Conservation (phyloP, 1,140 invertebrate genomes). For the Goniozus legneri region DNA sequence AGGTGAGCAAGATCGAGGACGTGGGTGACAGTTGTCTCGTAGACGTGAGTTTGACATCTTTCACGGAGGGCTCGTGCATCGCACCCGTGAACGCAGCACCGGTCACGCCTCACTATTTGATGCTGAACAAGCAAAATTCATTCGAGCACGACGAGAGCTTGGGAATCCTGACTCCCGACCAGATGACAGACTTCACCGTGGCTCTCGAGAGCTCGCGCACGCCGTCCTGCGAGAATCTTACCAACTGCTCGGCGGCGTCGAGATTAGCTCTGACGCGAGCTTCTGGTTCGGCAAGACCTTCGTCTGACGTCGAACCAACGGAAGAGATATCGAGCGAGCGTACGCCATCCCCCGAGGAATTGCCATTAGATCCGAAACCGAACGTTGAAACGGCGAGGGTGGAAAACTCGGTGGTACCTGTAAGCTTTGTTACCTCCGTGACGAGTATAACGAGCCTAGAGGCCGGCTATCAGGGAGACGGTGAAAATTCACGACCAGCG, state of each 20-base stretch:
- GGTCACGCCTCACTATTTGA: conserved; percentile 39
- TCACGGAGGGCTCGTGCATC: conserved; percentile 25
- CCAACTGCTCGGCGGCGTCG: conserved; percentile 30
- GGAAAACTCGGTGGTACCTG: conserved; percentile 38
- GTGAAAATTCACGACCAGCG: conserved; percentile 75
- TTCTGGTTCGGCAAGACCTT: conserved; percentile 28
- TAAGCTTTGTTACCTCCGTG: conserved; percentile 77
- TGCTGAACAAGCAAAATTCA: conserved; percentile 69
- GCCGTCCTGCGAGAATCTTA: conserved; percentile 54
- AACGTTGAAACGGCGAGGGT: conserved; percentile 14
- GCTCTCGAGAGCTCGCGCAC: conserved; percentile 58
- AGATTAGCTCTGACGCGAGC: conserved; percentile 26
- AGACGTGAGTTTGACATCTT: conserved; percentile 26
- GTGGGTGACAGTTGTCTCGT: conserved; percentile 31
- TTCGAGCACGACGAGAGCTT: conserved; percentile 75
- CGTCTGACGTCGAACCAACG: conserved; percentile 37
- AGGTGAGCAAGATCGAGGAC: conserved; percentile 37
- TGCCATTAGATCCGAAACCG: conserved; percentile 68
- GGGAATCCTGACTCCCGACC: conserved; percentile 80
- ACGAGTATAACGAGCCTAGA: conserved; percentile 83
- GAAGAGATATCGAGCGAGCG: conserved; percentile 57
- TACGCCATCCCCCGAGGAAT: conserved; percentile 77
- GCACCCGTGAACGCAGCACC: conserved; percentile 46
- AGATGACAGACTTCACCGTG: conserved; percentile 74
- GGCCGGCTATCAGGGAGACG: conserved; percentile 75